A percentile compares a stretch with the other conserved stretches of the same genome.
Conservation (phyloP, 92 coral and sea anemone genomes). For the Desmophyllum pertusum region DNA sequence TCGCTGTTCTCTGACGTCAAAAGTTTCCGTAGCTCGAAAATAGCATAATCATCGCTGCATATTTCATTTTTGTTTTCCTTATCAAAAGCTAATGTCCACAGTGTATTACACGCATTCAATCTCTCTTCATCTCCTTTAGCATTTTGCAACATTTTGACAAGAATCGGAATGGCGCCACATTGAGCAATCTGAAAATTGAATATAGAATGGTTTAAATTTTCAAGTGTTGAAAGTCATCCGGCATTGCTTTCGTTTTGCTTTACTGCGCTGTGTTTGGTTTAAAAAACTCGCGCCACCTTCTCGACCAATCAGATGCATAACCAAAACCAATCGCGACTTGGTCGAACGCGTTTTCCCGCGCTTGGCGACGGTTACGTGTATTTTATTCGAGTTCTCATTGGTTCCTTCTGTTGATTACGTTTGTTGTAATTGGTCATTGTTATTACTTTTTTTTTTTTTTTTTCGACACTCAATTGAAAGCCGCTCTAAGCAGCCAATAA, state of each 20-base stretch:
- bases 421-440: background rate
- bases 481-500: background rate
- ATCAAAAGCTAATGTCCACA: slow-evolving; percentile 84
- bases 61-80: slow-evolving; percentile 57
- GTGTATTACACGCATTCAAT: slow-evolving; percentile 44
- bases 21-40: slow-evolving; percentile 59
- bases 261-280: too few species aligned
- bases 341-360: too few species aligned
- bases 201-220: too few species aligned
- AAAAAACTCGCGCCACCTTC: too few species aligned
- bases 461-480: too few species aligned
- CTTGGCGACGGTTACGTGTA: too few species aligned
- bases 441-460: background rate
- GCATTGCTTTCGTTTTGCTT: too few species aligned
- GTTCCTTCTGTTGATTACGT: too few species aligned
- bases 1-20: slow-evolving; percentile 36
- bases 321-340: too few species aligned
- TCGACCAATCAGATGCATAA: too few species aligned
- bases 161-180: slow-evolving; percentile 73
- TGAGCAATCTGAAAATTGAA: slow-evolving; percentile 68
- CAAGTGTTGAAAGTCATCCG: too few species aligned
- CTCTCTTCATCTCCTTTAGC: slow-evolving; percentile 64
- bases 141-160: slow-evolving; percentile 60
- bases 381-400: too few species aligned
- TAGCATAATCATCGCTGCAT: slow-evolving; percentile 24